These are phyloP conservation scores for Sylvia atricapilla DNA, from an alignment of 2,113 vertebrate species.

Conservation along the genomic window DNA sequence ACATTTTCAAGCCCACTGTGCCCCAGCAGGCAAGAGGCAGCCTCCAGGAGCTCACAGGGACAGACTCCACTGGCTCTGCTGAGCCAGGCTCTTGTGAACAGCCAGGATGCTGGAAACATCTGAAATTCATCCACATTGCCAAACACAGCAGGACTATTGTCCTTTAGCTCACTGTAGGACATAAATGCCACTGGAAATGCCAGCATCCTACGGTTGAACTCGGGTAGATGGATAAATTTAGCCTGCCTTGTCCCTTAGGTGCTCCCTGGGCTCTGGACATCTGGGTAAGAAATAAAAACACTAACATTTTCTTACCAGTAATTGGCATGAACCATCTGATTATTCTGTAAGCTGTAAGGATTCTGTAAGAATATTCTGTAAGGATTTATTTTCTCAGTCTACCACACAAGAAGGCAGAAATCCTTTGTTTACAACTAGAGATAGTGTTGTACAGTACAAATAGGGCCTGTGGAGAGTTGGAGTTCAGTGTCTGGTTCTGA, in stretches of 20 bases:
- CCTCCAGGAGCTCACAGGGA: background rate
- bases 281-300: background rate
- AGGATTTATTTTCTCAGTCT: background rate
- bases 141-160: background rate
- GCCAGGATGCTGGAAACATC: background rate
- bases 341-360: background rate
- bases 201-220: background rate
- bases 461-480: background rate
- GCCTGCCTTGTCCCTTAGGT: background rate
- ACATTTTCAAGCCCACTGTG: background rate
- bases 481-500: background rate
- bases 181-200: background rate
- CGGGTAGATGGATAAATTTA: background rate
- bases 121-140: background rate
- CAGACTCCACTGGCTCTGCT: rapidly evolving
- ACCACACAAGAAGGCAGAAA: background rate
- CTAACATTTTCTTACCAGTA: background rate
- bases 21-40: background rate
- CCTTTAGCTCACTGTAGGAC: background rate
- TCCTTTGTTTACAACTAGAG: background rate
- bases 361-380: no score
- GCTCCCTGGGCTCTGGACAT: background rate
- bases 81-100: background rate
- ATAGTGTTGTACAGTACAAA: background rate
- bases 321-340: background rate